Evolutionary conservation across 2,888 invertebrate species (phyloP), one percentile per base, ranked within the genome.

Genomic region (Ophion costatus): DNA sequence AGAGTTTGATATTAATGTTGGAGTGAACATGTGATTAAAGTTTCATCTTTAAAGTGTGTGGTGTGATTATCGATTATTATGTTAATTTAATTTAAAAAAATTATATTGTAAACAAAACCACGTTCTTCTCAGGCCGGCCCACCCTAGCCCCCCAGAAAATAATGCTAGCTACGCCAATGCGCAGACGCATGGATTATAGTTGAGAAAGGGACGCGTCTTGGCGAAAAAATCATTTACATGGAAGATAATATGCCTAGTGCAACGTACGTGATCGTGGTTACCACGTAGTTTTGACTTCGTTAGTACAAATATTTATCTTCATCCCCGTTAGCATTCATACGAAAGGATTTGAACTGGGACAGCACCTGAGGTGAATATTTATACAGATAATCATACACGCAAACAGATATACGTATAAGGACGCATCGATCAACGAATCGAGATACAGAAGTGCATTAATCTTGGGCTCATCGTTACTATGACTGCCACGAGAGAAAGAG

Each of bases 251-350:
- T 67, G 24, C 11, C 4, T 22, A 11, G 80, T 87, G 83, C 78
- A 83, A 57, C 70, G 82, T 82, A 45, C 45, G 67, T 88, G 86
- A 91, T 91, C 90, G 90, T 88, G 88, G 89, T 88, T 89, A 89
- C 88, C 70, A 24, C 87, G 84, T 83, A 88, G 88, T 91, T 92
- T 91, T 90, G 90, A 90, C 91, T 92, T 61, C 89, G 89, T 90
- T 90, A 87, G 89, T 90, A 90, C 90, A 92, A 92, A 93, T 92
- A 93, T 92, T 92, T 91, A 92, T 93, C 90, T 90, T 90, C 90
- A 89, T 91, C 90, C 88, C 83, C 80, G 73, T 69, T 67, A 69
- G 82, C 84, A 86, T 87, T 86, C 80, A 82, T 80, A 69, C 69
- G 75, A 71, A 80, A 82, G 45, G 84, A 80, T 71, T 84, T 83